A percentile compares a stretch with the other conserved stretches of the same genome.
These are phyloP conservation scores for Spheniscus mendiculus DNA, from an alignment of 2,113 vertebrate species.

Conservation along the genomic window DNA sequence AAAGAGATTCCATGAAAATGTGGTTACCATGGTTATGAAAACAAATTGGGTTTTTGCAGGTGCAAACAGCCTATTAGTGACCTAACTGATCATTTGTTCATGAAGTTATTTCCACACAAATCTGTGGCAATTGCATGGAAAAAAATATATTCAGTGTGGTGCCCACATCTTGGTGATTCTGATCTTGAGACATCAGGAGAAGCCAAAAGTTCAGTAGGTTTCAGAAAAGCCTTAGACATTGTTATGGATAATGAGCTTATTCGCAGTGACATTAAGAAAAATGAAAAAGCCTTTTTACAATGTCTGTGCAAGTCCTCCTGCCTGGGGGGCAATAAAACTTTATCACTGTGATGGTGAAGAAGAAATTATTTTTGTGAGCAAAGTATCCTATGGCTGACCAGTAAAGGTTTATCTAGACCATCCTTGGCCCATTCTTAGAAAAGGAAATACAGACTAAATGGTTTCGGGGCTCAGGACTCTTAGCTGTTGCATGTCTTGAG, in stretches of 20 bases:
- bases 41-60: conserved; percentile 35
- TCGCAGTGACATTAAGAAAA: neutral
- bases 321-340: neutral
- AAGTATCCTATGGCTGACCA: neutral
- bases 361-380: neutral
- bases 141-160: neutral
- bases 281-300: neutral
- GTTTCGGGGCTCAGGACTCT: neutral
- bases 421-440: neutral
- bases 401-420: neutral
- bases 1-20: neutral
- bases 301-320: neutral
- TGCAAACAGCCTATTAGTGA: conserved; percentile 22
- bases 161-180: neutral
- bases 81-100: neutral
- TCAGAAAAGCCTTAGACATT: neutral
- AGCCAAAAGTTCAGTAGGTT: neutral
- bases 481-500: neutral
- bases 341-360: neutral
- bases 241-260: neutral
- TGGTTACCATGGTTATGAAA: conserved; percentile 45
- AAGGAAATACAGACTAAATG: neutral
- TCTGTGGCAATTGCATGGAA: conserved; percentile 1
- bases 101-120: conserved; percentile 15
- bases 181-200: neutral